phyloP scores from a whole-genome alignment of 2,888 invertebrate genomes.

The Creontiades dilutus region DNA sequence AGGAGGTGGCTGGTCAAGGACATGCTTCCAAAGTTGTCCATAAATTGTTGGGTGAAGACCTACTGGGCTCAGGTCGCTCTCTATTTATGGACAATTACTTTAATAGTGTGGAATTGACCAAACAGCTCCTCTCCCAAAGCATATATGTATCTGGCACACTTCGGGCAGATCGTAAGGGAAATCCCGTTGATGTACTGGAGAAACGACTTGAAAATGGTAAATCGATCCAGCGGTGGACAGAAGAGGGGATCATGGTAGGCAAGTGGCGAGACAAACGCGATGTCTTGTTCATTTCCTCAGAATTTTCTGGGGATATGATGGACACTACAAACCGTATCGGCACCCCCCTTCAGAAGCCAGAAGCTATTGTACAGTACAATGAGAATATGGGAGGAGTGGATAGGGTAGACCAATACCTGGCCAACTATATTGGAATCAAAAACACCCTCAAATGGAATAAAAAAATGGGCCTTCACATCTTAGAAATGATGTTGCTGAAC shows the following conservation, averaged over 20 bases:
- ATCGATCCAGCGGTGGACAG: constrained; percentile 1
- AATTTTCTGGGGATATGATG: constrained; percentile 48
- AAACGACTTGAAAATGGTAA: constrained; percentile 62
- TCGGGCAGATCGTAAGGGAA: constrained; percentile 41
- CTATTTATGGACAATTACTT: constrained; percentile 68
- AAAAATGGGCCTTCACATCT: constrained; percentile 50
- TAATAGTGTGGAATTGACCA: constrained; percentile 58
- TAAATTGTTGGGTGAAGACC: constrained; percentile 8
- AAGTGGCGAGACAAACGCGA: constrained; percentile 70
- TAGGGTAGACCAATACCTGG: constrained; percentile 61
- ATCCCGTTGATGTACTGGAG: constrained; percentile 51
- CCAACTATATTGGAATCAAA: constrained; percentile 59
- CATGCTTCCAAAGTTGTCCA: constrained; percentile 47
- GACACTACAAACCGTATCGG: no score
- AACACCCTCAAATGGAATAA: constrained; percentile 64
- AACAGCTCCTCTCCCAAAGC: constrained; percentile 43
- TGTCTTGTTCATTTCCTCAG: constrained; percentile 48
- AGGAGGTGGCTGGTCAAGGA: no score
- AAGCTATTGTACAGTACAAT: no score
- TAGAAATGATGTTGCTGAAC: no score
- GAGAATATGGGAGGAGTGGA: no score
- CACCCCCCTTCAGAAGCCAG: neutral
- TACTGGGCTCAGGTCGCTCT: constrained; percentile 59
- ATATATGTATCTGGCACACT: constrained; percentile 69
- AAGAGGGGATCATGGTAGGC: constrained; percentile 44